Evolutionary conservation across 2,888 invertebrate genomes (phyloP), one percentile per base, ranked within the genome.

Genomic region (Xylota sylvarum): DNA sequence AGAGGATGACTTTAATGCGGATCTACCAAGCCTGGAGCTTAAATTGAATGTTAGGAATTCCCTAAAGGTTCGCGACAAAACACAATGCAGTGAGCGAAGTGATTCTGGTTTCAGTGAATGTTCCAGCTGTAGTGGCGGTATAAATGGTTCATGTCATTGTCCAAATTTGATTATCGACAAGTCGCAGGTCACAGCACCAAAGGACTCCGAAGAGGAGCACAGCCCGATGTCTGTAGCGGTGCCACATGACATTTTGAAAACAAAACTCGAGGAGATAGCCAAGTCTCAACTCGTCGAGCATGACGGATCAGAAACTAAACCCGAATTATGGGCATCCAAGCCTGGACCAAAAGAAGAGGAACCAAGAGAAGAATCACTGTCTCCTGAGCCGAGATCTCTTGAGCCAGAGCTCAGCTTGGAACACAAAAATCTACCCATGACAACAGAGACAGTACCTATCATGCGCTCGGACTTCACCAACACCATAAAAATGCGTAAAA

Each of bases 91-190:
- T 74, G 94, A 94, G 88, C 92, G 94, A 58, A 94, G 94, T 89
- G 94, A 94, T 88, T 94, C 94, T 46, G 94, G 94, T 0, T 93
- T 94, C 82, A 94, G 94, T 89, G 94, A 94, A 84, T 94, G 94
- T 89, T 94, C 94, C 9, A 92, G 92, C 43, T 92, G 91, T 80
- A 92, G 92, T 70, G 89, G 88, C 5, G 88, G 88, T 7, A 88
- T 55, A 3, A 84, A 78, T 30, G 62, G 50, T 5, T 77, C 84
- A 17, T 89, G 89, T 12, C 89, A 88, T 58, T 89, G 89, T 74
- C 73, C 60, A 4, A 79, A 78, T 58, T 10, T 48, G 9, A 52
- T 43, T 1, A 10, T 55, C 19, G 81, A 79, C 17, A 64, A 37
- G 9, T 40, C 73, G 2, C 67, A 74, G 19, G 30, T n/a, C n/a